A percentile compares a stretch with the other conserved stretches of the same genome.
phyloP scores from a whole-genome alignment of 2,888 invertebrate genomes.

The Empis livida region DNA sequence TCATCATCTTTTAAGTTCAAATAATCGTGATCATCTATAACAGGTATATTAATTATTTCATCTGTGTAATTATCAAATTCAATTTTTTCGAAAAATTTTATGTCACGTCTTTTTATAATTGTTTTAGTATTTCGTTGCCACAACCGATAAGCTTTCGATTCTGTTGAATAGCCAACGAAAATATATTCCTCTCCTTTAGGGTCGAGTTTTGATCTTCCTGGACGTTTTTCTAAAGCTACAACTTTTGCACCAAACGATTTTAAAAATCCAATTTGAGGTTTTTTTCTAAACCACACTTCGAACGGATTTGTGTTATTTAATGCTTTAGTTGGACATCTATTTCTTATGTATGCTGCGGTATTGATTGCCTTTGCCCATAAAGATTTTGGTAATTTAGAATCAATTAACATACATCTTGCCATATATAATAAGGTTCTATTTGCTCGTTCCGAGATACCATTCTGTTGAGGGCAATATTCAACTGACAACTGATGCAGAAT shows the following conservation, averaged over 20 bases:
- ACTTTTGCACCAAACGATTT: slow-evolving; percentile 6
- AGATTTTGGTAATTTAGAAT: slow-evolving; percentile 12
- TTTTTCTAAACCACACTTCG: slow-evolving; percentile 4
- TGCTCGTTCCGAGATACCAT: slow-evolving; percentile 17
- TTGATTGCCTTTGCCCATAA: slow-evolving; percentile 21
- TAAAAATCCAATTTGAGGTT: slow-evolving; percentile 3
- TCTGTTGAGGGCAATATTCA: slow-evolving; percentile 16
- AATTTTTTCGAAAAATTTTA: not conserved
- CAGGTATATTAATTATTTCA: not conserved
- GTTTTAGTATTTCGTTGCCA: not conserved
- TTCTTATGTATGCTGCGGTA: slow-evolving; percentile 13
- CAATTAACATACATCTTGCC: slow-evolving; percentile 17
- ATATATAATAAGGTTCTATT: slow-evolving; percentile 16
- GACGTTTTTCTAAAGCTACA: slow-evolving; percentile 2
- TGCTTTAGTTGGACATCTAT: slow-evolving; percentile 5
- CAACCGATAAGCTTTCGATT: slow-evolving; percentile 8
- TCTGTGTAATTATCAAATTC: not conserved
- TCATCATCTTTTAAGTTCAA: no score
- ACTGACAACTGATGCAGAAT: slow-evolving; percentile 14
- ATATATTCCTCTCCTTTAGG: slow-evolving; percentile 5
- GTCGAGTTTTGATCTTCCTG: slow-evolving; percentile 4
- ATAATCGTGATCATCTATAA: not conserved
- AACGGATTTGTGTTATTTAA: slow-evolving; percentile 2
- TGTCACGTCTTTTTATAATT: not conserved
- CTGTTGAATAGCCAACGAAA: slow-evolving; percentile 6